A percentile compares a stretch with the other conserved stretches of the same genome.
Conservation (phyloP, 2,113 vertebrate species). For the Syngnathus typhle region DNA sequence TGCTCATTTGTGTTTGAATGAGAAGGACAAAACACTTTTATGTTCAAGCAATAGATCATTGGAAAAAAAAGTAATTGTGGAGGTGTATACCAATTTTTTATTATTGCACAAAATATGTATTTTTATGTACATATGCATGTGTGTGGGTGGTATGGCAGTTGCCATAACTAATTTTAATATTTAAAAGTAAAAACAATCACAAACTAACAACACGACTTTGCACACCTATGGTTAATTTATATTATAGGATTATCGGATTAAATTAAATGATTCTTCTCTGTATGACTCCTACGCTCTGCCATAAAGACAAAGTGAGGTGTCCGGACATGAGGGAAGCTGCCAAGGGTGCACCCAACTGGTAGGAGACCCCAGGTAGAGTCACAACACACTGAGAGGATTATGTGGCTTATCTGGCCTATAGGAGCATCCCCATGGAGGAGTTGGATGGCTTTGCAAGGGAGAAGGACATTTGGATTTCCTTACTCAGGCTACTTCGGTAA, state of each 20-base stretch:
- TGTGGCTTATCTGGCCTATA: conserved; percentile 11
- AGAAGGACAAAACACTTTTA: neutral
- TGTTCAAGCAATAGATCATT: neutral
- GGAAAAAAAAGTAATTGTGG: too few relatives aligned
- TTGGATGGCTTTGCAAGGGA: conserved; percentile 9
- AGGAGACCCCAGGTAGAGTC: conserved; percentile 1
- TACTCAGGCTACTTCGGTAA: conserved; percentile 1
- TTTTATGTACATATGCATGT: too few relatives aligned
- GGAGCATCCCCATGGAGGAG: conserved; percentile 8
- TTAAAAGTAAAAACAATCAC: neutral
- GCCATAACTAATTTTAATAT: neutral
- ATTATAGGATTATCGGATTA: neutral
- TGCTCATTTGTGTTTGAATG: neutral
- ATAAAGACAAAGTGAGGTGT: neutral
- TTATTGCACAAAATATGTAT: too few relatives aligned
- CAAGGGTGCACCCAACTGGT: conserved; percentile 5
- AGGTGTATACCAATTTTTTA: too few relatives aligned
- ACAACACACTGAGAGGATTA: conserved; percentile 5
- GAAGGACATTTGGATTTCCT: conserved; percentile 8
- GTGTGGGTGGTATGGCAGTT: neutral
- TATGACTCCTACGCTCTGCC: neutral
- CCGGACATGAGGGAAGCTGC: conserved; percentile 7
- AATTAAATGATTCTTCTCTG: neutral
- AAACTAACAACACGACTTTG: neutral
- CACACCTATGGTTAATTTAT: neutral